Conservation (phyloP, 2,797 vertebrate genomes). For the Lepus townsendii region DNA sequence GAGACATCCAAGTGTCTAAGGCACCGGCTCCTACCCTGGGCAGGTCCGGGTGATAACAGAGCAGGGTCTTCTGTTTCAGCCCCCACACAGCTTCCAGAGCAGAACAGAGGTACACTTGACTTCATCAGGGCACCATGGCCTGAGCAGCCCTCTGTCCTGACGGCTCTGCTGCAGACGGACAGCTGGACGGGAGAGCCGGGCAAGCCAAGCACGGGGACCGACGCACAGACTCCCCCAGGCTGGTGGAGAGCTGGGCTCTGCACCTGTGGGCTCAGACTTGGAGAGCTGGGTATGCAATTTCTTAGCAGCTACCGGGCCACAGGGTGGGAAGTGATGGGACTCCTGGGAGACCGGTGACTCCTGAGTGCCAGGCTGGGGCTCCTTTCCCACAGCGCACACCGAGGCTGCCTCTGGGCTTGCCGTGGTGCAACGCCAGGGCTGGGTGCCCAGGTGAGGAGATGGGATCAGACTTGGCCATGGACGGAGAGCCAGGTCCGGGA, state of each 20-base stretch:
- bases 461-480: not conserved
- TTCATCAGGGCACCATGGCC: too few species aligned
- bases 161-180: not conserved
- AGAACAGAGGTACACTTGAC: too few species aligned
- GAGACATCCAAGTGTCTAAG: not conserved
- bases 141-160: not conserved
- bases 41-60: not conserved
- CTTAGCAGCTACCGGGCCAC: not conserved
- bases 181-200: too few species aligned
- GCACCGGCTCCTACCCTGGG: not conserved
- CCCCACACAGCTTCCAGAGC: not conserved
- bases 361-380: not conserved
- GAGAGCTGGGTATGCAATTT: accelerated
- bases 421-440: not conserved
- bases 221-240: not conserved
- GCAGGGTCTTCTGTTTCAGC: not conserved
- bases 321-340: too few species aligned
- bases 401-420: too few species aligned
- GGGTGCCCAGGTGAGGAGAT: not conserved
- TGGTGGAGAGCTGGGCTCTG: not conserved
- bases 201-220: accelerated
- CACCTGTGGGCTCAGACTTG: too few species aligned
- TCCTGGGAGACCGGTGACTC: not conserved
- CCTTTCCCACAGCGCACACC: not conserved
- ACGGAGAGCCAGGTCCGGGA: accelerated